Evolutionary conservation across 2,888 invertebrate genomes (phyloP).

Genomic region (Autographa gamma): DNA sequence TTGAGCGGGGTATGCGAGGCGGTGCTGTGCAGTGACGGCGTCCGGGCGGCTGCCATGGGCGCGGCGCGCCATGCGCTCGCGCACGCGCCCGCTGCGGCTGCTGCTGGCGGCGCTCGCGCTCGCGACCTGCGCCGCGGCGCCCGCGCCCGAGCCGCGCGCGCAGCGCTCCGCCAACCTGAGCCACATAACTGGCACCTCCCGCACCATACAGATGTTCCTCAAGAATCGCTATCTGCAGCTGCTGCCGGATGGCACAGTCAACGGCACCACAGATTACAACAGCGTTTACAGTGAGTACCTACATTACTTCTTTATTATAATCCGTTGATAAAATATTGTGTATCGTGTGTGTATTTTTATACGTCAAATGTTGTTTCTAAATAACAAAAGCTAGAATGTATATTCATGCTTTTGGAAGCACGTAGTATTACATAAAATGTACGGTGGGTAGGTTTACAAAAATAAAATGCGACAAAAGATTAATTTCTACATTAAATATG

Average conservation of each 20-base stretch:
- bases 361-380: no score
- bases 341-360: neutral
- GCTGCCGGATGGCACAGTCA: conserved; percentile 95
- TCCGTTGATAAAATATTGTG: no score
- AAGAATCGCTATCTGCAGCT: conserved; percentile 95
- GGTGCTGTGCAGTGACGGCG: conserved; percentile 86
- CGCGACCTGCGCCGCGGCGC: conserved; percentile 86
- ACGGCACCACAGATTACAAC: conserved; percentile 94
- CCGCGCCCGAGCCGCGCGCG: conserved; percentile 89
- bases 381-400: no score
- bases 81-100: conserved; percentile 87
- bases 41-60: conserved; percentile 87
- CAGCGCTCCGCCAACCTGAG: conserved; percentile 94
- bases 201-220: conserved; percentile 95
- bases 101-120: conserved; percentile 88
- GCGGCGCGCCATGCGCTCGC: conserved; percentile 87
- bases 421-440: no score
- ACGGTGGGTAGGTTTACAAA: no score
- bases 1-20: conserved; percentile 74
- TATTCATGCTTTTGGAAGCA: no score
- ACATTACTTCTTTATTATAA: neutral
- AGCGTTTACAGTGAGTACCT: conserved; percentile 94
- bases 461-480: no score
- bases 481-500: no score
- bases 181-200: conserved; percentile 93